Conservation (phyloP, 2,113 vertebrate genomes). For the Gopherus flavomarginatus region DNA sequence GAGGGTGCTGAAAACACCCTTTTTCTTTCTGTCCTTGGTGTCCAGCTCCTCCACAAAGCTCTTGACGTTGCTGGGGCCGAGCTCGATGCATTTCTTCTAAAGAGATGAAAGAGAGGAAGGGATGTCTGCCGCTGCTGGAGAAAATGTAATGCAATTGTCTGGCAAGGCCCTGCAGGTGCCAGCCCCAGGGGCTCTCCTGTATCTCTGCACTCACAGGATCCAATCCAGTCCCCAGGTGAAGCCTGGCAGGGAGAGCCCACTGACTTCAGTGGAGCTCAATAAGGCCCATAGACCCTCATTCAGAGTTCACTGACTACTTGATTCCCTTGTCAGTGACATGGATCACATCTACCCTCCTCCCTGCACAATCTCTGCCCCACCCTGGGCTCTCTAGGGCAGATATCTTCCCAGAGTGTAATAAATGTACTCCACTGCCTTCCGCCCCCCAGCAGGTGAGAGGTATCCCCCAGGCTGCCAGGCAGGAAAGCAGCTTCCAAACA, state of each 20-base stretch:
- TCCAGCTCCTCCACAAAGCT: constrained; percentile 73
- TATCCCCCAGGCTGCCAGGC: background rate
- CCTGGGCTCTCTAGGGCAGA: background rate
- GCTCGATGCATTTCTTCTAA: constrained; percentile 62
- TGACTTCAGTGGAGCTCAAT: background rate
- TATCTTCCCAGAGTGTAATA: background rate
- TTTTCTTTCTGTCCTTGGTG: constrained; percentile 66
- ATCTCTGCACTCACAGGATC: background rate
- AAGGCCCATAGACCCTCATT: background rate
- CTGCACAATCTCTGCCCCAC: background rate
- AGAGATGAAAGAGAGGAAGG: background rate
- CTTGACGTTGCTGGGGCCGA: constrained; percentile 22
- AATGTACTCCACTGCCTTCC: background rate
- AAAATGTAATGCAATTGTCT: background rate
- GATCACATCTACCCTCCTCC: background rate
- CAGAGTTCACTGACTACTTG: background rate
- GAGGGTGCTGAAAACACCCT: constrained; percentile 74
- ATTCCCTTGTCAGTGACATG: background rate
- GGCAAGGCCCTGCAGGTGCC: background rate
- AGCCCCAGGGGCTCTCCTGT: background rate
- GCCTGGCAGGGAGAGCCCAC: background rate
- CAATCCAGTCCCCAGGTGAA: background rate
- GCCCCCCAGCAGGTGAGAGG: background rate
- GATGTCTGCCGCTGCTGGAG: background rate
- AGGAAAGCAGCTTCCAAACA: background rate